These are phyloP conservation scores for Picus viridis DNA, from an alignment of 2,797 vertebrate genomes.

Conservation along the genomic window DNA sequence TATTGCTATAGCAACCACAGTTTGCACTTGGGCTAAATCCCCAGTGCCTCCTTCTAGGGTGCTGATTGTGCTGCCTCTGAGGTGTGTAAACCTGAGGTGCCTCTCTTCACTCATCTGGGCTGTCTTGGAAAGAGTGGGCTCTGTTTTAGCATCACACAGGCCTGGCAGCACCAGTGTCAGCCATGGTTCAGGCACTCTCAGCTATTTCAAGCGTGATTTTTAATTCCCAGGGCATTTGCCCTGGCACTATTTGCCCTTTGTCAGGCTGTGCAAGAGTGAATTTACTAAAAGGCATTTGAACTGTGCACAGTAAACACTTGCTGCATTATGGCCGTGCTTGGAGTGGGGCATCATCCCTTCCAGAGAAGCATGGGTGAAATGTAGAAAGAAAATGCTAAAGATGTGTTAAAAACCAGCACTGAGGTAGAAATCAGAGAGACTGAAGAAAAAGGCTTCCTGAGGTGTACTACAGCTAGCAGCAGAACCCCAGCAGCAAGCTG, in stretches of 20 bases:
- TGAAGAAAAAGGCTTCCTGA: neutral
- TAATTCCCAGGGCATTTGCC: neutral
- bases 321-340: neutral
- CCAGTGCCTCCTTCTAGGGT: neutral
- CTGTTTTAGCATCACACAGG: neutral
- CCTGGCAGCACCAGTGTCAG: too few relatives aligned
- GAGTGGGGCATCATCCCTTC: neutral
- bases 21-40: conserved; percentile 4
- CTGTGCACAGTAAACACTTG: neutral
- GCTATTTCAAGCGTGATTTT: neutral
- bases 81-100: neutral
- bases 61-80: neutral
- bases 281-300: neutral
- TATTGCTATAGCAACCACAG: conserved; percentile 65
- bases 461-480: neutral
- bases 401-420: neutral
- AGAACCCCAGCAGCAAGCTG: neutral
- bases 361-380: neutral
- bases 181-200: neutral
- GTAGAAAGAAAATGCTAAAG: neutral
- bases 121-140: neutral
- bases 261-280: neutral
- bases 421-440: neutral
- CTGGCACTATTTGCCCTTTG: neutral
- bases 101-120: neutral